phyloP scores from a whole-genome alignment of 2,113 vertebrate genomes.

The Eudyptes chrysolophus region DNA sequence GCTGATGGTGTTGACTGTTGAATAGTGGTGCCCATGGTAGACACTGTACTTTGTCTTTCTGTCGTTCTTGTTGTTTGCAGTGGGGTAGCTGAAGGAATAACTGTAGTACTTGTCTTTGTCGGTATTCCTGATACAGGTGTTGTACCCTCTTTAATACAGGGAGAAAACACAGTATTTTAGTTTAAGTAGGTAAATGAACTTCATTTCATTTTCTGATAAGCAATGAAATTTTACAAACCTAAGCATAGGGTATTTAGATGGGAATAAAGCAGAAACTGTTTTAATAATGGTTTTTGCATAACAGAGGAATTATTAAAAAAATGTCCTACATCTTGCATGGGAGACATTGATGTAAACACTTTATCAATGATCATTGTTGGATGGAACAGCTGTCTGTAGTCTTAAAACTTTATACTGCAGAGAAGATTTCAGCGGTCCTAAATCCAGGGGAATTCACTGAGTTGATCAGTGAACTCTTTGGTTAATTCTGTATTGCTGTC shows the following conservation, averaged over 20 bases:
- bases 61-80: neutral
- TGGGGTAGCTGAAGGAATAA: neutral
- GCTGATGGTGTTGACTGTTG: neutral
- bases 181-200: neutral
- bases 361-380: neutral
- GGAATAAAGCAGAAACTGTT: neutral
- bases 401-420: neutral
- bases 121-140: accelerated
- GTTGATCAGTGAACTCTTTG: neutral
- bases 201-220: neutral
- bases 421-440: neutral
- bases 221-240: neutral
- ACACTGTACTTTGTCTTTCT: neutral
- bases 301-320: neutral
- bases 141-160: neutral
- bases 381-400: neutral
- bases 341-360: neutral
- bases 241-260: neutral
- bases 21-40: neutral
- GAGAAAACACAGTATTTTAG: neutral
- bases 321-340: neutral
- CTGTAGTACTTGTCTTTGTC: accelerated
- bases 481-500: neutral
- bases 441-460: neutral
- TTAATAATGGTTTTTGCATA: neutral